Percentiles rank a stretch among this genome's conserved stretches.
phyloP scores from a whole-genome alignment of 2,888 invertebrate genomes.

The Eremobia ochroleuca region DNA sequence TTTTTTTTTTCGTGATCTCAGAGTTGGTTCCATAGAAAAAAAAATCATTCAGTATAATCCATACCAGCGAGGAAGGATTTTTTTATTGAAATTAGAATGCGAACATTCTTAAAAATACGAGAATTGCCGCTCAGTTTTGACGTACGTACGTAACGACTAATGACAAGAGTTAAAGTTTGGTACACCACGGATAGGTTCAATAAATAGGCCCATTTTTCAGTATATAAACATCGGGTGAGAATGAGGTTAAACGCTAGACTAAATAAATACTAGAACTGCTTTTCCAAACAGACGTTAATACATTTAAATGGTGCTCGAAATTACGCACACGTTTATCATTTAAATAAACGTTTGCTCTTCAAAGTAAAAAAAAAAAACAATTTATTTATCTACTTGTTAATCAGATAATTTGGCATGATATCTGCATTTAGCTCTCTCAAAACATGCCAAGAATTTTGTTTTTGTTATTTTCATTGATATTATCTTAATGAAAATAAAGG shows the following conservation, averaged over 20 bases:
- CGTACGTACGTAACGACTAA: neutral
- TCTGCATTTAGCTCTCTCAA: neutral
- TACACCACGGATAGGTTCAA: neutral
- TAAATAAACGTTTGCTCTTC: neutral
- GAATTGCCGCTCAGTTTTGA: neutral
- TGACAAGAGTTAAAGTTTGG: neutral
- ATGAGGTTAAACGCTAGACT: constrained; percentile 4
- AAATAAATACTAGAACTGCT: constrained; percentile 12
- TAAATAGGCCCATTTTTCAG: constrained; percentile 26
- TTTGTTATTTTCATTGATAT: neutral
- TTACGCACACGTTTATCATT: neutral
- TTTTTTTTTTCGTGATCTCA: too few relatives aligned
- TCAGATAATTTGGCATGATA: too few relatives aligned
- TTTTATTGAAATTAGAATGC: too few relatives aligned
- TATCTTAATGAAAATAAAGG: neutral
- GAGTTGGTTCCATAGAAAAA: too few relatives aligned
- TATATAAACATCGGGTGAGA: constrained; percentile 11
- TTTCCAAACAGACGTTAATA: constrained; percentile 1
- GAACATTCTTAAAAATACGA: too few relatives aligned
- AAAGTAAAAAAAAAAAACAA: neutral
- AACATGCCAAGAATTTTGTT: neutral
- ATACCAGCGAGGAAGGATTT: too few relatives aligned
- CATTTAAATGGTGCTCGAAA: constrained; percentile 2
- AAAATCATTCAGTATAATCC: too few relatives aligned
- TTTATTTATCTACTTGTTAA: neutral